These are phyloP conservation scores for Dipodomys merriami DNA, from an alignment of 2,113 vertebrate genomes.

Conservation along the genomic window DNA sequence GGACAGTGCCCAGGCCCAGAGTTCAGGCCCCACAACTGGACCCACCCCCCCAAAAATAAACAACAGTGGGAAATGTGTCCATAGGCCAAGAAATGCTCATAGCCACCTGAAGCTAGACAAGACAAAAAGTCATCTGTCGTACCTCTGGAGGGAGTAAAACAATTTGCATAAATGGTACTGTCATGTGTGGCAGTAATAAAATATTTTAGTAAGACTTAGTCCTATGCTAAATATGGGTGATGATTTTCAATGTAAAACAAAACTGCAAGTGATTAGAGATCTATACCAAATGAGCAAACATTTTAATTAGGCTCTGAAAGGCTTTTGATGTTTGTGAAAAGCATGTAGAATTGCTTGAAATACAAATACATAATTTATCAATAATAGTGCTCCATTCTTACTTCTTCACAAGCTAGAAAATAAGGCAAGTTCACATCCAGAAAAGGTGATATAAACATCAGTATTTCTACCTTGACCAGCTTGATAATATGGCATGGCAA, in stretches of 20 bases:
- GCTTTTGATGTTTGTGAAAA: conserved; percentile 61
- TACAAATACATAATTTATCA: conserved; percentile 88
- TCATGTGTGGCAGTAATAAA: conserved; percentile 37
- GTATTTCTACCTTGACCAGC: conserved; percentile 72
- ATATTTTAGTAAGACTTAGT: conserved; percentile 54
- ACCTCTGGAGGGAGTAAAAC: not conserved
- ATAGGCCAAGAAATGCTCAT: not conserved
- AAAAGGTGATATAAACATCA: conserved; percentile 83
- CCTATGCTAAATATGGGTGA: conserved; percentile 67
- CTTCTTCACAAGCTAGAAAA: conserved; percentile 84
- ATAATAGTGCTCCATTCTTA: conserved; percentile 74
- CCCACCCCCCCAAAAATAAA: not conserved
- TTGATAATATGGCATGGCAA: conserved; percentile 79
- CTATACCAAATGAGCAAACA: conserved; percentile 74
- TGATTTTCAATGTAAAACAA: conserved; percentile 71
- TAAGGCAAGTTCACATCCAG: conserved; percentile 86
- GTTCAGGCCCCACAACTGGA: too few relatives aligned
- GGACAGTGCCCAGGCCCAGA: too few relatives aligned
- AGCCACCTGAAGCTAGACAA: not conserved
- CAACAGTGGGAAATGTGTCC: not conserved
- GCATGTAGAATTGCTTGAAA: conserved; percentile 80
- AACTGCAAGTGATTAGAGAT: conserved; percentile 79
- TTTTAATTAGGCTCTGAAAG: conserved; percentile 73
- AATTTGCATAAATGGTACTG: conserved; percentile 55
- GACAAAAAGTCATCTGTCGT: not conserved